These are phyloP conservation scores for Empidonax alnorum DNA, from an alignment of 2,113 vertebrate species.

Conservation along the genomic window DNA sequence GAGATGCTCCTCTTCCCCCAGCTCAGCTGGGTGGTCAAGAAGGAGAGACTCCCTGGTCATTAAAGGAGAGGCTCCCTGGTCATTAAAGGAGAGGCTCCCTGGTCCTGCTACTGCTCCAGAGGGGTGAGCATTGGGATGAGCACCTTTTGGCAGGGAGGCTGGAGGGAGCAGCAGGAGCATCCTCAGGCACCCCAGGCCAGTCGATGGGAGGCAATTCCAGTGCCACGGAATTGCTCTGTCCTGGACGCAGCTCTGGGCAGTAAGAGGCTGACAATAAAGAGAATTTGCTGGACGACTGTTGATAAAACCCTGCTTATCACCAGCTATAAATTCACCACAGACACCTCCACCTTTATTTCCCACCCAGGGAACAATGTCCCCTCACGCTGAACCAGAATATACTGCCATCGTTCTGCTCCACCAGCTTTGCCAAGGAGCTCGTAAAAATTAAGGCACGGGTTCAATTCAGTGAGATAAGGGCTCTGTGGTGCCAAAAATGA, in stretches of 20 bases:
- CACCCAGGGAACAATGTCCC: constrained; percentile 55
- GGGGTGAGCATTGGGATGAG: background rate
- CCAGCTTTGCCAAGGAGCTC: background rate
- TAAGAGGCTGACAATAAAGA: constrained; percentile 49
- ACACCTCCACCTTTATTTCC: constrained; percentile 47
- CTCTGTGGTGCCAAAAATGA: constrained; percentile 41
- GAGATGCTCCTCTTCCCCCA: background rate
- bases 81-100: background rate
- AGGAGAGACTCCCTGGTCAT: accelerated
- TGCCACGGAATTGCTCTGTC: background rate
- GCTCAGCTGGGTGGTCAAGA: background rate
- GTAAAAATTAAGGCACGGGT: constrained; percentile 58
- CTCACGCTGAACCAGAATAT: background rate
- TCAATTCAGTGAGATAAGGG: constrained; percentile 54
- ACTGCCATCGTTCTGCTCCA: background rate
- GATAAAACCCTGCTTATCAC: constrained; percentile 67
- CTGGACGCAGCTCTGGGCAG: background rate
- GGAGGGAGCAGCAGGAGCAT: background rate
- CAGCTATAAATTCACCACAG: constrained; percentile 67
- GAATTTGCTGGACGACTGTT: constrained; percentile 57
- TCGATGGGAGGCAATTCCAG: background rate
- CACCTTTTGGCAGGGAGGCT: background rate
- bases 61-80: background rate
- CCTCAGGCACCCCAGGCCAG: background rate
- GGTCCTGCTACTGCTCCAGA: background rate